These are phyloP conservation scores for Hippoglossus stenolepis DNA, from an alignment of 2,113 vertebrate species.

Conservation along the genomic window DNA sequence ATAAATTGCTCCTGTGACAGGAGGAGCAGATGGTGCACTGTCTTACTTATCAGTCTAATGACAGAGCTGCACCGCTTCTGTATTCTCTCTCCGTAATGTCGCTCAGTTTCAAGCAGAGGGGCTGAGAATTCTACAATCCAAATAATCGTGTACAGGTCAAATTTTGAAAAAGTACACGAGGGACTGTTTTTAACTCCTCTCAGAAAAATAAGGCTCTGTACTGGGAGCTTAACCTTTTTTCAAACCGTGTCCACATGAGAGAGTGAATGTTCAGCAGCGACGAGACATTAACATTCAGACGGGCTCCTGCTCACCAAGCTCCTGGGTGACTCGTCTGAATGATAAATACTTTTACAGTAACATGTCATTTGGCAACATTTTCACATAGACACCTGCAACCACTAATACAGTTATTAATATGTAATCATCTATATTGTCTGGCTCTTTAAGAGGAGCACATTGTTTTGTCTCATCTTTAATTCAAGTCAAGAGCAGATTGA, in stretches of 20 bases:
- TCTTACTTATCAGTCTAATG: conserved; percentile 44
- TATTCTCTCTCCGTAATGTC: not conserved
- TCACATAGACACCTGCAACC: not conserved
- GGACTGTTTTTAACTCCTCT: not conserved
- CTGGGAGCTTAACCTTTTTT: conserved; percentile 16
- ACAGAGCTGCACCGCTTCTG: conserved; percentile 5
- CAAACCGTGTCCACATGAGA: conserved; percentile 10
- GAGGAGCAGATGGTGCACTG: conserved; percentile 56
- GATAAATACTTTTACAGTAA: conserved; percentile 1
- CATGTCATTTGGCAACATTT: conserved; percentile 26
- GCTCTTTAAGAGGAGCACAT: not conserved
- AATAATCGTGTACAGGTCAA: not conserved
- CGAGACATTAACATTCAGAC: conserved; percentile 56
- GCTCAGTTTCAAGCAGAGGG: conserved; percentile 1
- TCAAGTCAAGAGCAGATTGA: not conserved
- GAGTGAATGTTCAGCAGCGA: conserved; percentile 39
- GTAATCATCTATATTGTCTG: not conserved
- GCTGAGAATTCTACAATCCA: not conserved
- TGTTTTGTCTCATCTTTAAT: not conserved
- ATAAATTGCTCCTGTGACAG: conserved; percentile 54
- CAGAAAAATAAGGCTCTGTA: not conserved
- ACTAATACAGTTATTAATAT: not conserved
- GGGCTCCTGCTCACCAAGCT: conserved; percentile 16
- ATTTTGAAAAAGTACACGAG: not conserved
- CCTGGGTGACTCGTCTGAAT: conserved; percentile 43